Evolutionary conservation across 2,888 invertebrate genomes (phyloP).

Genomic region (Rhamnusium bicolor): DNA sequence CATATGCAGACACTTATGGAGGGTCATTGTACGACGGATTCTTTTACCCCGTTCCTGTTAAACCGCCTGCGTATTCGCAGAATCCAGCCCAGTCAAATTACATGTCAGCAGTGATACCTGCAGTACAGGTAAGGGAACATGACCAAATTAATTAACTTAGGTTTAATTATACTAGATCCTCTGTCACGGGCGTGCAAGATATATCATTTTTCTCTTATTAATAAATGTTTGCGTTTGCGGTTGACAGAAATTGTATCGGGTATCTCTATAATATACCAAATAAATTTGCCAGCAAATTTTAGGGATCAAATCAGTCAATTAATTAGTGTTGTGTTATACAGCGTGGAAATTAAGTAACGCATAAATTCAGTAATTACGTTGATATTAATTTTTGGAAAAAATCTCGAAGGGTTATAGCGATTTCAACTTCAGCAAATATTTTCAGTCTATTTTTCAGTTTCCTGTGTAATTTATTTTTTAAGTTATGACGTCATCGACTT

Average conservation of each 20-base stretch:
- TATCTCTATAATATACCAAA: not conserved
- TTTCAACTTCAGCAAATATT: too few species aligned
- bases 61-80: not conserved
- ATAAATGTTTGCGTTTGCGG: not conserved
- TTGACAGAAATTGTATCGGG: not conserved
- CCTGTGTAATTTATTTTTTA: too few species aligned
- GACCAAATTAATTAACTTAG: slow-evolving; percentile 30
- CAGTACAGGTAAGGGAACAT: slow-evolving; percentile 42
- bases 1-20: slow-evolving; percentile 12
- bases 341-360: too few species aligned
- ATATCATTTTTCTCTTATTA: slow-evolving; percentile 5
- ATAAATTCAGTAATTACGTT: too few species aligned
- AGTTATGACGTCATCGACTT: too few species aligned
- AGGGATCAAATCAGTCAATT: not conserved
- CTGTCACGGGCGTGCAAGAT: not conserved
- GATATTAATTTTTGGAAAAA: too few species aligned
- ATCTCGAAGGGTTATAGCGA: too few species aligned
- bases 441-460: too few species aligned
- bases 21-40: slow-evolving; percentile 9
- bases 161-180: slow-evolving; percentile 8
- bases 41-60: slow-evolving; percentile 2
- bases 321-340: not conserved
- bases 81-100: slow-evolving; percentile 28
- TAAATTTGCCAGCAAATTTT: not conserved
- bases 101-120: slow-evolving; percentile 43